Evolutionary conservation across 2,797 vertebrate genomes (phyloP), one percentile per base, ranked within the genome.

Genomic region (Sebastes ruberrimus): DNA sequence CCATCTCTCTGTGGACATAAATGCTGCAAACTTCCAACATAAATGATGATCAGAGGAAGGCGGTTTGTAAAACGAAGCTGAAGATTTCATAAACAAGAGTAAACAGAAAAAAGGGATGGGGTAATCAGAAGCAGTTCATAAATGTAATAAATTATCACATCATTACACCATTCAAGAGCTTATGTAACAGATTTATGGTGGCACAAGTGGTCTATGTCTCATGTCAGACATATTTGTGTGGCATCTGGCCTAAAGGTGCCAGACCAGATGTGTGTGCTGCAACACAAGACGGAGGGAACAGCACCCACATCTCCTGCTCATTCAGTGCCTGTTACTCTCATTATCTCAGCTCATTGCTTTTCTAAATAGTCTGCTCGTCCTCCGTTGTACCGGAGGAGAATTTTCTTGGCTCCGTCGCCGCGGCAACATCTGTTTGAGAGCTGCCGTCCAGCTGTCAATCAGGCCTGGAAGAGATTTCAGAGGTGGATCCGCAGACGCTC

Each of bases 351-450:
- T 80, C 76, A 35, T 62, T 75, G 53, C 57, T 55, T 81, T 75
- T 67, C 78, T 66, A 74, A 82, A 90, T 74, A 14, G 27, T 61
- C 72, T 72, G 55, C 65, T 77, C 63, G 70, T 86, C 76, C 63
- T 68, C 55, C 27, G 4, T 71, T 66, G 11, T 32, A 57, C 77
- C 32, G 28, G 42, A 76, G 76, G 62, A 81, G 16, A 80, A 38
- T 65, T 65, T 71, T 78, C 70, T 84, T 72, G 20, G 61, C 76
- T 28, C 65, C 5, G 33, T 78, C 25, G 20, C 80, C 7, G 0
- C 60, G 25, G 87, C 70, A 89, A 88, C 91, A 89, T 90, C 84
- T 92, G 87, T 77, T 80, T 68, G 14, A 73, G 30, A 84, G 80
- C 74, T 25, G 32, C 62, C 18, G 3, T 76, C 75, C 76, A 86